These are phyloP conservation scores for Ochropleura plecta DNA, from an alignment of 2,888 invertebrate genomes.

Conservation along the genomic window DNA sequence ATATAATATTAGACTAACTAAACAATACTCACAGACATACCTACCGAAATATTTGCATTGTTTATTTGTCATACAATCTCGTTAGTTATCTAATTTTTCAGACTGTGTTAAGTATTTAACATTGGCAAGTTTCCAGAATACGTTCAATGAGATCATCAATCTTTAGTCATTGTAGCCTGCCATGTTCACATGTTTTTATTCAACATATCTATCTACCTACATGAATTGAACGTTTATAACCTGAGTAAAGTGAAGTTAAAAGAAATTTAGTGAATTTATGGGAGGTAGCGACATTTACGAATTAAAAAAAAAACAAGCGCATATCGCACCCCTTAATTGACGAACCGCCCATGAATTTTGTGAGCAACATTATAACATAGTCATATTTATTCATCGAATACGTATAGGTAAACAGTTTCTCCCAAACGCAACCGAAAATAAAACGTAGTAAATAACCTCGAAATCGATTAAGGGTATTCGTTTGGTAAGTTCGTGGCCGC, in stretches of 20 bases:
- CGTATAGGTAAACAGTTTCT: constrained; percentile 43
- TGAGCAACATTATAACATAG: constrained; percentile 15
- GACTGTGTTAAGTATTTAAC: constrained; percentile 43
- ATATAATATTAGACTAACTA: not conserved
- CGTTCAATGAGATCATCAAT: constrained; percentile 56
- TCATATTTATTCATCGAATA: constrained; percentile 51
- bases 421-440: constrained; percentile 52
- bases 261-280: constrained; percentile 14
- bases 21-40: constrained; percentile 18
- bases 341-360: constrained; percentile 21
- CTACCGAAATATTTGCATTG: constrained; percentile 25
- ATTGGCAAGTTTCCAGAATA: constrained; percentile 68
- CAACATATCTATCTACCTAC: constrained; percentile 17
- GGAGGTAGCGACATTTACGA: constrained; percentile 9
- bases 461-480: constrained; percentile 85
- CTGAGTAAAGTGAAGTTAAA: constrained; percentile 7
- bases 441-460: constrained; percentile 76
- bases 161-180: constrained; percentile 44
- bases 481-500: constrained; percentile 82
- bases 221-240: constrained; percentile 29
- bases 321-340: constrained; percentile 7
- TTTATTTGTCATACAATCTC: constrained; percentile 61
- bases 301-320: no score
- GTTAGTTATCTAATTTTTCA: constrained; percentile 66
- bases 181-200: constrained; percentile 52